Conservation (phyloP, 2,888 invertebrate species). For the Drosophila neonasuta region DNA sequence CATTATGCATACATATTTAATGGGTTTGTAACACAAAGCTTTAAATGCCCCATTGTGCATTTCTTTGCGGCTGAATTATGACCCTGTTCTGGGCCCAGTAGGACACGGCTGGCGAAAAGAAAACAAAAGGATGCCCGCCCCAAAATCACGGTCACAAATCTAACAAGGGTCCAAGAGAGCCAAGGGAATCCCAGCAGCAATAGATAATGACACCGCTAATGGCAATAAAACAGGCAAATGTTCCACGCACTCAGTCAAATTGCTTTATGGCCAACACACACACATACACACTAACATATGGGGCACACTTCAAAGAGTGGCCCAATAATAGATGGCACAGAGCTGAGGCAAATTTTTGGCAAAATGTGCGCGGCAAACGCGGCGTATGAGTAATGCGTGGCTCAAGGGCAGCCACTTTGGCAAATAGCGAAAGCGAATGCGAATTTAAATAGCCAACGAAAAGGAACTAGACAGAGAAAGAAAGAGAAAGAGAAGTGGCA, state of each 20-base stretch:
- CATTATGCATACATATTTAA: slow-evolving; percentile 7
- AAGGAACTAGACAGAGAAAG: background rate
- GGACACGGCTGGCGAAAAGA: background rate
- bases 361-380: slow-evolving; percentile 29
- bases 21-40: slow-evolving; percentile 6
- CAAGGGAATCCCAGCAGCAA: slow-evolving; percentile 16
- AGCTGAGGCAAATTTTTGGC: slow-evolving; percentile 29
- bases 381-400: slow-evolving; percentile 63
- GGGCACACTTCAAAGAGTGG: slow-evolving; percentile 15
- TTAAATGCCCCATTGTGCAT: slow-evolving; percentile 13
- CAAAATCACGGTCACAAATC: slow-evolving; percentile 35
- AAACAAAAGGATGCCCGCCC: slow-evolving; percentile 12
- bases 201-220: slow-evolving; percentile 55
- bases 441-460: slow-evolving; percentile 60
- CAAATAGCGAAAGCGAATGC: slow-evolving; percentile 52
- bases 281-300: background rate
- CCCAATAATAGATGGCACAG: slow-evolving; percentile 11
- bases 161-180: slow-evolving; percentile 6
- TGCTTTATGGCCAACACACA: slow-evolving; percentile 38
- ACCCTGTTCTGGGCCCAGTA: background rate
- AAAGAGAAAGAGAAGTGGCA: background rate
- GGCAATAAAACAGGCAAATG: slow-evolving; percentile 54
- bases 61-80: slow-evolving; percentile 11
- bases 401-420: slow-evolving; percentile 64
- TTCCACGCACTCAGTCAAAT: slow-evolving; percentile 52